These are phyloP conservation scores for Daubentonia madagascariensis DNA, from an alignment of 2,113 vertebrate species.

Conservation along the genomic window DNA sequence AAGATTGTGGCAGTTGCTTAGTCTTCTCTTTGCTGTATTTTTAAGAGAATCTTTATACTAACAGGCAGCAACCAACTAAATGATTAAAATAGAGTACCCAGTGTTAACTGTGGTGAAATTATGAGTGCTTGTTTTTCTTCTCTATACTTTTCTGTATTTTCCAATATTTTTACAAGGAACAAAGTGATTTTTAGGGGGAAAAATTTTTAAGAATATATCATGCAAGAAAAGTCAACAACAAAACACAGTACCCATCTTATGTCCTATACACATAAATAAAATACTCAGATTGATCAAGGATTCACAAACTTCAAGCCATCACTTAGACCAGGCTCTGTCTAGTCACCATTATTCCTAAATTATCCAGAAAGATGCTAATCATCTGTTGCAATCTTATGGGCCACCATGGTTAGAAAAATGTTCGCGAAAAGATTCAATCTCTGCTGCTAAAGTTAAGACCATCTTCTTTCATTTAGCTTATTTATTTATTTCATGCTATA, in stretches of 20 bases:
- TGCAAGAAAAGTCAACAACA: not conserved
- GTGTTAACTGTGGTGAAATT: not conserved
- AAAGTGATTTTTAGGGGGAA: not conserved
- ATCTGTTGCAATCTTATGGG: not conserved
- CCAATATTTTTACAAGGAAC: not conserved
- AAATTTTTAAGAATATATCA: not conserved
- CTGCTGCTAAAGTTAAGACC: not conserved
- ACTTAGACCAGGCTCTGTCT: not conserved
- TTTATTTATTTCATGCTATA: not conserved
- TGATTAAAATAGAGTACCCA: not conserved
- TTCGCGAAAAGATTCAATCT: not conserved
- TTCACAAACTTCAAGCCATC: not conserved
- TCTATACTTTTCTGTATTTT: not conserved
- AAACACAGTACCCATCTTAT: not conserved
- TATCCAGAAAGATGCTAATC: not conserved
- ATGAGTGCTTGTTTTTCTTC: not conserved
- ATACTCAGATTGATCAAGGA: not conserved
- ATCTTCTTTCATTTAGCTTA: not conserved
- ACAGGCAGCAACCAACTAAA: not conserved
- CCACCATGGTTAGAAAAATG: not conserved
- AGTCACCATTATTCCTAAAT: not conserved
- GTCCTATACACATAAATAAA: not conserved
- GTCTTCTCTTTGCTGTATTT: not conserved
- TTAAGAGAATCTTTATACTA: not conserved
- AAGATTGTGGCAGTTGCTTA: slow-evolving; percentile 18